phyloP scores from a whole-genome alignment of 2,113 vertebrate genomes.

The Cottus gobio region DNA sequence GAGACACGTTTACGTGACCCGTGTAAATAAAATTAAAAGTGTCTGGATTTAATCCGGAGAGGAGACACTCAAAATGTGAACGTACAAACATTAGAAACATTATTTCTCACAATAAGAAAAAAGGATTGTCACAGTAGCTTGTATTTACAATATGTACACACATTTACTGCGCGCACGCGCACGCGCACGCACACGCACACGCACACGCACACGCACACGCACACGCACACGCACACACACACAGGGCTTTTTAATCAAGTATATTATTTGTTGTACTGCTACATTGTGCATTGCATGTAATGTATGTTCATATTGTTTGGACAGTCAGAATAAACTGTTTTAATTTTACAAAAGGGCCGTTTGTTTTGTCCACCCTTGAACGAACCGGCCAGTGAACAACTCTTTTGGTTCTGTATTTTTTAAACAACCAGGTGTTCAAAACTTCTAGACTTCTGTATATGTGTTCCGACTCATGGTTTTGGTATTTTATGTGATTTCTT shows the following conservation, averaged over 20 bases:
- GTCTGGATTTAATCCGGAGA: neutral
- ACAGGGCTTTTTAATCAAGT: neutral
- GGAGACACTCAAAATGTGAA: neutral
- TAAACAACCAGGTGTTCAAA: too few species aligned
- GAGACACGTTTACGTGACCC: neutral
- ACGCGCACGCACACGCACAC: neutral
- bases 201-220: neutral
- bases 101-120: conserved; percentile 19
- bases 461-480: too few species aligned
- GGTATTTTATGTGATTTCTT: neutral
- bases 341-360: too few species aligned
- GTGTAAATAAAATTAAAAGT: neutral
- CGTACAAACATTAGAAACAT: conserved; percentile 21
- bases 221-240: neutral
- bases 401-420: too few species aligned
- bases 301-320: neutral
- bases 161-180: neutral
- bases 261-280: neutral
- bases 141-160: conserved; percentile 57
- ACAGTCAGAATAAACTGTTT: too few species aligned
- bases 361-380: too few species aligned
- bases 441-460: too few species aligned
- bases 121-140: conserved; percentile 69
- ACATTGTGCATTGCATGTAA: too few species aligned
- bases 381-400: too few species aligned